Base-by-base conservation (phyloP, 2,113 vertebrate genomes). In the Pachypanchax playfairii region DNA sequence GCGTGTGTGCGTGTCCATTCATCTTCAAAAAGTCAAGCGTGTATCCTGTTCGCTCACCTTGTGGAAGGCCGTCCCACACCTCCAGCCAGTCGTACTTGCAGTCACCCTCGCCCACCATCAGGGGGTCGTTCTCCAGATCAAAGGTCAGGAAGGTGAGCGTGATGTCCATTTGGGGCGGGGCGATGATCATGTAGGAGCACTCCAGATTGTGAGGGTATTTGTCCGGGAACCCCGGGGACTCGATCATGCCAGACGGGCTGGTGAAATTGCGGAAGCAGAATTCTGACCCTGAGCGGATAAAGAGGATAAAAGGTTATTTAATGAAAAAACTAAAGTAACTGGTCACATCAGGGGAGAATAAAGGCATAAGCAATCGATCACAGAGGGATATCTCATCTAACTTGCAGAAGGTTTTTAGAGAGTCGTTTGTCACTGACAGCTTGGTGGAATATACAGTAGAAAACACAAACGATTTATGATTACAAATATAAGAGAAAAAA, bases 51-150 rank as follows among this genome's bases (percentile, higher is more conserved):
- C 0, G n/a, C 94, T 94, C 88, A 98, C 97, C 96, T 70, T 96
- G 93, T 0, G 96, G 97, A 75, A 98, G 93, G 5, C 97, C 97
- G 0, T 98, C 97, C 97, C 97, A 99, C 87, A 98, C 94, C 67
- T 98, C 96, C 83, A 98, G 92, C 95, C 95, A 98, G 80, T 98
- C 97, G 0, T 98, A 99, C 79, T 98, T 98, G 93, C 97, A 99
- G 79, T 98, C 96, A 41, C 94, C 95, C 80, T 98, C 96, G 14
- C 94, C 95, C 0, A 93, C 87, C 88, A 95, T 92, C 83, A 98
- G 86, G 12, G 97, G 97, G 87, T 98, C 97, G 0, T 97, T 95
- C 88, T 99, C 97, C 0, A 99, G 93, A 89, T 98, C 96, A 0
- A 98, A 98, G 83, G 94, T 95, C 68, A 94, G 80, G 75, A 98